Conservation (phyloP, 2,888 invertebrate genomes). For the Bombylius discolor region DNA sequence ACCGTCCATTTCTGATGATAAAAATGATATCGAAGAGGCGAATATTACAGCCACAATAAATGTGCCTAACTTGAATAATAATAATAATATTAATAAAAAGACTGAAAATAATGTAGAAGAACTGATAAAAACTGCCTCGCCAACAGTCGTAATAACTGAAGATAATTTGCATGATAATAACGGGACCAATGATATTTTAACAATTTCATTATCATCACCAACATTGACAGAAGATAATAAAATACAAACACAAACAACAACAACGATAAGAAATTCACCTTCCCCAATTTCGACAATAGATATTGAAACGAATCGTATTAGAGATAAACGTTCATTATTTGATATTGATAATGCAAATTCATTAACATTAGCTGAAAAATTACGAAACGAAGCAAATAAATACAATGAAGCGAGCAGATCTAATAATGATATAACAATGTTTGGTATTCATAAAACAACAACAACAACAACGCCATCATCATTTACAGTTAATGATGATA, state of each 20-base stretch:
- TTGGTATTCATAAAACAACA: background rate
- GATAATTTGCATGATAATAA: background rate
- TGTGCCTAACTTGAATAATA: slow-evolving; percentile 10
- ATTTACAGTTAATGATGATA: background rate
- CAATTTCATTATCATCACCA: too few species aligned
- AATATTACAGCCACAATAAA: slow-evolving; percentile 11
- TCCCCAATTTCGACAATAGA: slow-evolving; percentile 24
- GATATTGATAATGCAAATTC: slow-evolving; percentile 27
- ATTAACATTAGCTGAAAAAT: slow-evolving; percentile 24
- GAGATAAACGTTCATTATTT: slow-evolving; percentile 33
- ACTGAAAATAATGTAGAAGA: slow-evolving; percentile 16
- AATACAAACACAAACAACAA: background rate
- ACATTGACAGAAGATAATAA: background rate
- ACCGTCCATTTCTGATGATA: background rate
- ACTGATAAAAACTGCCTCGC: slow-evolving; percentile 7
- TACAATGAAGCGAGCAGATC: slow-evolving; percentile 17
- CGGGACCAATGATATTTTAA: background rate
- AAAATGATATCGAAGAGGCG: background rate
- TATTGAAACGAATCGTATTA: slow-evolving; percentile 24
- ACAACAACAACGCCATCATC: slow-evolving; percentile 2
- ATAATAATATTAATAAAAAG: slow-evolving; percentile 11
- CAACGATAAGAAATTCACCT: slow-evolving; percentile 24
- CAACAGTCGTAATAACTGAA: slow-evolving; percentile 2
- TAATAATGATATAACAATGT: slow-evolving; percentile 7
- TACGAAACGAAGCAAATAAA: slow-evolving; percentile 27